Percentiles rank a stretch among this genome's conserved stretches.
Evolutionary conservation across 2,888 invertebrate species (phyloP).

Genomic region (Tanytarsus gracilentus): DNA sequence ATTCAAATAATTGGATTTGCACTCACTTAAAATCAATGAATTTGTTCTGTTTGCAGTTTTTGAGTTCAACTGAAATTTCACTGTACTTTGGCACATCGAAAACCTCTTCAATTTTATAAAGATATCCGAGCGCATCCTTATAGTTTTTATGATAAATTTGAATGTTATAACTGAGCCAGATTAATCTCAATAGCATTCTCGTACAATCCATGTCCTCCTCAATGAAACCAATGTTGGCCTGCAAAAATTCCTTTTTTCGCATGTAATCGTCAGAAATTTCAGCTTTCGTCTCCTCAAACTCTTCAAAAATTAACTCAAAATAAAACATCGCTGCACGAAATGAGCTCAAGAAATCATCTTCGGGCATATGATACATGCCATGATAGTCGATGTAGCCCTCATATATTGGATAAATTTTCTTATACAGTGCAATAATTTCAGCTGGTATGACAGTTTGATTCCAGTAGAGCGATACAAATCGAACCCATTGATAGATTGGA

Average conservation of each 20-base stretch:
- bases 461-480: slow-evolving; percentile 35
- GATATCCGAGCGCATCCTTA: slow-evolving; percentile 45
- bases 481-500: slow-evolving; percentile 35
- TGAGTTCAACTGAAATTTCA: slow-evolving; percentile 38
- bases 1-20: too few relatives aligned
- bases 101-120: slow-evolving; percentile 41
- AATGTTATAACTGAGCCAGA: slow-evolving; percentile 50
- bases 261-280: slow-evolving; percentile 21
- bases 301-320: slow-evolving; percentile 35
- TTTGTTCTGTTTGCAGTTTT: slow-evolving; percentile 49
- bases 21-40: slow-evolving; percentile 43
- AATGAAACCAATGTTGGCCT: slow-evolving; percentile 35
- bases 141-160: slow-evolving; percentile 47
- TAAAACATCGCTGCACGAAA: slow-evolving; percentile 35
- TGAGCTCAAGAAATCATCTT: slow-evolving; percentile 34
- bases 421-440: slow-evolving; percentile 34
- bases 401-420: slow-evolving; percentile 33
- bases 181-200: slow-evolving; percentile 45
- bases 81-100: slow-evolving; percentile 33
- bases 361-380: slow-evolving; percentile 35
- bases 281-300: slow-evolving; percentile 19
- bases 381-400: slow-evolving; percentile 34
- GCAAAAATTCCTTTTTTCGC: slow-evolving; percentile 40
- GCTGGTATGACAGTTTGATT: slow-evolving; percentile 32
- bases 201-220: slow-evolving; percentile 44